Evolutionary conservation across 2,888 invertebrate genomes (phyloP).

Genomic region (Dermolepida albohirtum): DNA sequence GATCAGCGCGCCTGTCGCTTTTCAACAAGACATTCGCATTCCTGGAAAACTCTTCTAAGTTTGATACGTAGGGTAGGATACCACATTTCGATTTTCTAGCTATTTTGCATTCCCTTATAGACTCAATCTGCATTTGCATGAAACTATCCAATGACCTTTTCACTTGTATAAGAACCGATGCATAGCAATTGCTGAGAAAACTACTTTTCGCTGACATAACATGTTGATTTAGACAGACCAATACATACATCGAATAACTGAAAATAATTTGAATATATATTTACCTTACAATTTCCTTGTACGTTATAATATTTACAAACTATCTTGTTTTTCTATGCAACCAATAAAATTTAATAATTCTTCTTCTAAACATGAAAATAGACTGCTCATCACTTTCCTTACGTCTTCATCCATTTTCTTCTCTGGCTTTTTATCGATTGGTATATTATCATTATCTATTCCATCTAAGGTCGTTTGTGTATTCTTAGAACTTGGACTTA

Average conservation of each 20-base stretch:
- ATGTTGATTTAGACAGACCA: slow-evolving; percentile 92
- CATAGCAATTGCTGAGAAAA: slow-evolving; percentile 89
- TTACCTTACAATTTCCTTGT: not conserved
- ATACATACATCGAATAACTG: slow-evolving; percentile 93
- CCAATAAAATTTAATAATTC: slow-evolving; percentile 88
- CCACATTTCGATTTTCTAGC: slow-evolving; percentile 86
- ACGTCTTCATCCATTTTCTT: slow-evolving; percentile 83
- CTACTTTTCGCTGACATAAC: slow-evolving; percentile 92
- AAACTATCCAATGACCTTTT: slow-evolving; percentile 93
- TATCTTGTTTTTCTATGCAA: slow-evolving; percentile 88
- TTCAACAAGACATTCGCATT: slow-evolving; percentile 91
- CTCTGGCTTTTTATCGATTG: slow-evolving; percentile 71
- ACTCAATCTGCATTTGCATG: slow-evolving; percentile 85
- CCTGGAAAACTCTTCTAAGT: slow-evolving; percentile 90
- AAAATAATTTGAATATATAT: slow-evolving; percentile 49
- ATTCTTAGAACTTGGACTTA: slow-evolving; percentile 69
- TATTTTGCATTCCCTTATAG: slow-evolving; percentile 82
- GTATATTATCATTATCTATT: slow-evolving; percentile 55
- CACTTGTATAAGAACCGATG: slow-evolving; percentile 86
- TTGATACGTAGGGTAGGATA: slow-evolving; percentile 87
- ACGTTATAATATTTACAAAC: slow-evolving; percentile 76
- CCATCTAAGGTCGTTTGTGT: slow-evolving; percentile 72
- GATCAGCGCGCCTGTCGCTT: slow-evolving; percentile 87
- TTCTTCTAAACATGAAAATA: slow-evolving; percentile 89
- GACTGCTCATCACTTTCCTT: slow-evolving; percentile 86